Evolutionary conservation across 1,140 invertebrate genomes (phyloP), one percentile per base, ranked within the genome.

Genomic region (Tetragonula clypearis): DNA sequence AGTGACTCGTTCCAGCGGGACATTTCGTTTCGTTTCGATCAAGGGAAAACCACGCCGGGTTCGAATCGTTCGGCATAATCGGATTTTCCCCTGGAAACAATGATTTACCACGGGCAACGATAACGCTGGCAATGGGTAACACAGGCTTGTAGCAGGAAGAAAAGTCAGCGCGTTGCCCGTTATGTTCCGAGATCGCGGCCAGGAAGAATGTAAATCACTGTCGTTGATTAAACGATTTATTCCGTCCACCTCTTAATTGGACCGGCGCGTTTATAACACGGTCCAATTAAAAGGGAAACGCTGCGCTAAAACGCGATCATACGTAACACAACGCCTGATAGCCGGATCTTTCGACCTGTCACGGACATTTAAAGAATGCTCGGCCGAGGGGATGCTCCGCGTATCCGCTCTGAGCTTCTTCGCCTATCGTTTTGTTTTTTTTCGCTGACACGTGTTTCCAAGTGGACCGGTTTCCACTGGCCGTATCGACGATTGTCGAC

Each of bases 151-250:
- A 72, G 35, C 65, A 82, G 81, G 68, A 84, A 88, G 84, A 87
- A 60, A 88, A 71, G 83, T 91, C 86, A 85, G 81, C 86, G 86
- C 86, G 86, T 82, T 81, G 85, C n/a, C 87, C 88, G 82, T 82
- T 82, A 87, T 49, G 41, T 83, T 60, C 55, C 58, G 60, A 78
- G 53, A 60, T 65, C n/a, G 3, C 76, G 49, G 78, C 85, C 60
- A 53, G 80, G 85, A 88, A 80, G 92, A 92, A 90, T 92, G 88
- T 93, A 92, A 93, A 93, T 93, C 92, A 92, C 86, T 92, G 90
- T 91, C 86, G 87, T 87, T 91, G 92, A 93, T 93, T 92, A 91
- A 93, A 92, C 90, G 91, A 92, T 93, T 92, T 92, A 89, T 90
- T 88, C 90, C 89, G 88, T 90, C 78, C 90, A 82, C 83, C 88